Evolutionary conservation across 1,140 invertebrate species (phyloP).

Genomic region (Papilio helenus): DNA sequence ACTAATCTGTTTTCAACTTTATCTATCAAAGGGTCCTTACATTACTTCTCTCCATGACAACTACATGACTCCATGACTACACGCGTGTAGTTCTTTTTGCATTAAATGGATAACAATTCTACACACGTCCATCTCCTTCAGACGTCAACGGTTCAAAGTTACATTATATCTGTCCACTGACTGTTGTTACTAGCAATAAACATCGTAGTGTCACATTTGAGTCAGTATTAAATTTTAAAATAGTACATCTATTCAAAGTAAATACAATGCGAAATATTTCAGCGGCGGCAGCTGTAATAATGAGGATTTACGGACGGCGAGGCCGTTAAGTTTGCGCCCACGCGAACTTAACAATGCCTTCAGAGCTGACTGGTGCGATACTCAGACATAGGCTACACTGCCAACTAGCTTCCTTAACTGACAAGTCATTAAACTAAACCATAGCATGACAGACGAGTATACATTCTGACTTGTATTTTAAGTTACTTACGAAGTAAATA

Average conservation of each 20-base stretch:
- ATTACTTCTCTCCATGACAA: not conserved
- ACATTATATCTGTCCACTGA: not conserved
- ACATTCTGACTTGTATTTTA: not conserved
- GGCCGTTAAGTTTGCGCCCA: conserved; percentile 36
- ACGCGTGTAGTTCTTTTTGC: not conserved
- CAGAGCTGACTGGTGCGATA: not conserved
- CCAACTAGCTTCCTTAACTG: not conserved
- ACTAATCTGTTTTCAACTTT: not conserved
- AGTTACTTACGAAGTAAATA: too few species aligned
- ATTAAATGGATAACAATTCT: not conserved
- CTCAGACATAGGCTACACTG: too few species aligned
- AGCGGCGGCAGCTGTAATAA: conserved; percentile 15
- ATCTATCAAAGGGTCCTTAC: not conserved
- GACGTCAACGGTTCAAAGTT: not conserved
- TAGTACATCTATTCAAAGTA: conserved; percentile 1
- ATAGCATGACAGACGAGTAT: not conserved
- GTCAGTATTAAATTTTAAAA: conserved; percentile 6
- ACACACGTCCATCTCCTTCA: not conserved
- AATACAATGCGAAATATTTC: conserved; percentile 29
- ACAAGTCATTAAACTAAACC: conserved; percentile 5
- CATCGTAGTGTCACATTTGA: not conserved
- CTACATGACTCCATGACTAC: too few species aligned
- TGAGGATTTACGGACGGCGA: conserved; percentile 29
- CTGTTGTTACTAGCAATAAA: not conserved
- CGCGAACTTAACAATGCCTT: conserved; percentile 12